Conservation (phyloP, 2,113 vertebrate genomes). For the Setophaga coronata region DNA sequence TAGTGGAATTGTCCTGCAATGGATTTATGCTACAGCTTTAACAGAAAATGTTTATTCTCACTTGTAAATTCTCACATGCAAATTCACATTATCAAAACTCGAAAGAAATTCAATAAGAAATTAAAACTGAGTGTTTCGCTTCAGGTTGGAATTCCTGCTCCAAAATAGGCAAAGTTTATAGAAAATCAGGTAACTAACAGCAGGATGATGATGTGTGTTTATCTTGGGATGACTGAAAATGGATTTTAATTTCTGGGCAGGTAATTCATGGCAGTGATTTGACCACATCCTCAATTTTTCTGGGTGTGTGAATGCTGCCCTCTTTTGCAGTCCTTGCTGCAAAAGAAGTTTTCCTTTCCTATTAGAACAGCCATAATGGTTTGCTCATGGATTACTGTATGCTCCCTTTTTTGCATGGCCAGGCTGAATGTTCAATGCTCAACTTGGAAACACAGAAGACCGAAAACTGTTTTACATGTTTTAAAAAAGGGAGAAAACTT, state of each 20-base stretch:
- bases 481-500: not conserved
- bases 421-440: not conserved
- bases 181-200: not conserved
- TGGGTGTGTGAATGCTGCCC: not conserved
- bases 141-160: not conserved
- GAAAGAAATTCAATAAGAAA: not conserved
- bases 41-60: not conserved
- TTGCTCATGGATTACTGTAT: not conserved
- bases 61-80: fast-evolving
- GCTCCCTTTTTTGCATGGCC: not conserved
- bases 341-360: not conserved
- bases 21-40: not conserved
- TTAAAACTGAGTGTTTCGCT: not conserved
- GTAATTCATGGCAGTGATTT: not conserved
- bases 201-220: not conserved
- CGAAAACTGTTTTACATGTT: not conserved
- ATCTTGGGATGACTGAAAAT: not conserved
- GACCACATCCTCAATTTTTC: fast-evolving
- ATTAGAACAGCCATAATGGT: fast-evolving
- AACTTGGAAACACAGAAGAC: not conserved
- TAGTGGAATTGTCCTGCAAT: not conserved
- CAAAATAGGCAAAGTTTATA: not conserved
- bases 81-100: not conserved
- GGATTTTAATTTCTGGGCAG: not conserved
- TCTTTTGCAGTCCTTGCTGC: not conserved